Evolutionary conservation across 2,888 invertebrate species (phyloP), one percentile per base, ranked within the genome.

Genomic region (Pocota personata): DNA sequence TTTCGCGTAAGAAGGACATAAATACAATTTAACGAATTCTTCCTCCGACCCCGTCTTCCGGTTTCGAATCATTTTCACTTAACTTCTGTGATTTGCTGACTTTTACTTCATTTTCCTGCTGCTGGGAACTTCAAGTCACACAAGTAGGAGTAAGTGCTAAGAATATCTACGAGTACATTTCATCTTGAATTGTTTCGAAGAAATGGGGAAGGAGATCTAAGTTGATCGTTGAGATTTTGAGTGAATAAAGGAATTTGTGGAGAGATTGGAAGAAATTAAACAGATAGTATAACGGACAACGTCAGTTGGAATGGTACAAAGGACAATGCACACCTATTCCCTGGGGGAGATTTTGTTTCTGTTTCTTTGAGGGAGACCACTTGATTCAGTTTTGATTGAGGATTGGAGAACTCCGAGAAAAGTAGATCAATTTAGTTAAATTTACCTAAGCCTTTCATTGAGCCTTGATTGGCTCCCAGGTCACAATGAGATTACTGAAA

Each of bases 191-290:
- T 27, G 55, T 69, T 57, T 16, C 19, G 40, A 62, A 19, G 37
- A 2, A 21, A 19, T 21, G 19, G 19, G 52, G 27, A n/a, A 16
- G 16, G 14, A 8, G 10, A 24, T 60, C 14, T 16, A 55, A 43
- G 27, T 43, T 52, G 52, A 30, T 72, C 27, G 27, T 7, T 46
- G 57, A 43, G 57, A 32, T 46, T 71, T 71, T 57, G 24, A 46
- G 43, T 57, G 57, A 57, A 57, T 71, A 57, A 57, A 12, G 46
- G 57, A 69, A 30, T 19, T 57, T 43, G 55, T 40, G 30, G 43
- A 32, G 46, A 43, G 69, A 71, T 71, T 57, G 32, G n/a, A 55
- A 43, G 19, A 32, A 57, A 57, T 71, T 57, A 71, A 71, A 32
- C 46, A 32, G 69, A 69, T 69, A 32, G 43, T 19, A 19, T 12